Evolutionary conservation across 2,888 invertebrate genomes (phyloP).

Genomic region (Molorchus minor): DNA sequence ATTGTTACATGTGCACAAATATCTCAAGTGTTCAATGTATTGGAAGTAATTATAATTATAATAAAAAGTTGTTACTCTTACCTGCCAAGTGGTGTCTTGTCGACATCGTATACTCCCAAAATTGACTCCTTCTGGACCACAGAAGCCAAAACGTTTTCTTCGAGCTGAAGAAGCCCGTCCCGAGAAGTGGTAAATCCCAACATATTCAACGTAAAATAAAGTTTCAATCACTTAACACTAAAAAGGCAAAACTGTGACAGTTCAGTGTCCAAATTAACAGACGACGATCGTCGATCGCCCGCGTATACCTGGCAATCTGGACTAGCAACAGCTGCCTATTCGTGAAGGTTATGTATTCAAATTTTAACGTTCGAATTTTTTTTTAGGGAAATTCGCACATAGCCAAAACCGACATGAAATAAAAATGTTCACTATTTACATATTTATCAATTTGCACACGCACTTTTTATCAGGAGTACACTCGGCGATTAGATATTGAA

Average conservation of each 20-base stretch:
- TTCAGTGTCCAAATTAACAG: slow-evolving; percentile 31
- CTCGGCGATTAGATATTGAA: slow-evolving; percentile 39
- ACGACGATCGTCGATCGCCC: slow-evolving; percentile 21
- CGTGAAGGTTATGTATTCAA: slow-evolving; percentile 45
- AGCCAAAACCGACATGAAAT: slow-evolving; percentile 9
- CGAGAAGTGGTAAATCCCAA: slow-evolving; percentile 69
- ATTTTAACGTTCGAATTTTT: slow-evolving; percentile 34
- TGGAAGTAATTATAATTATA: too few relatives aligned
- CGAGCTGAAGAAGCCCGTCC: slow-evolving; percentile 78
- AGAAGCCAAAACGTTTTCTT: slow-evolving; percentile 73
- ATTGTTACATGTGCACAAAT: too few relatives aligned
- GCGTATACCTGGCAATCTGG: slow-evolving; percentile 40
- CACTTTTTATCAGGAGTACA: slow-evolving; percentile 37
- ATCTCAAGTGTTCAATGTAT: too few relatives aligned
- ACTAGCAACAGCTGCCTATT: slow-evolving; percentile 43
- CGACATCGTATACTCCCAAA: slow-evolving; percentile 80
- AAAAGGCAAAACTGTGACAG: slow-evolving; percentile 32
- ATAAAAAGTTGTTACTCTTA: slow-evolving; percentile 65
- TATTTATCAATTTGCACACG: slow-evolving; percentile 37
- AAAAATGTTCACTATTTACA: slow-evolving; percentile 39
- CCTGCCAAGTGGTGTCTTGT: slow-evolving; percentile 88
- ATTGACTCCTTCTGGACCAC: slow-evolving; percentile 79
- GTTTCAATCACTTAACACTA: slow-evolving; percentile 20
- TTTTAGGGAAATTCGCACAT: slow-evolving; percentile 23
- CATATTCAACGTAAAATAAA: slow-evolving; percentile 57